phyloP scores from a whole-genome alignment of 2,113 vertebrate genomes.

The Cairina moschata region DNA sequence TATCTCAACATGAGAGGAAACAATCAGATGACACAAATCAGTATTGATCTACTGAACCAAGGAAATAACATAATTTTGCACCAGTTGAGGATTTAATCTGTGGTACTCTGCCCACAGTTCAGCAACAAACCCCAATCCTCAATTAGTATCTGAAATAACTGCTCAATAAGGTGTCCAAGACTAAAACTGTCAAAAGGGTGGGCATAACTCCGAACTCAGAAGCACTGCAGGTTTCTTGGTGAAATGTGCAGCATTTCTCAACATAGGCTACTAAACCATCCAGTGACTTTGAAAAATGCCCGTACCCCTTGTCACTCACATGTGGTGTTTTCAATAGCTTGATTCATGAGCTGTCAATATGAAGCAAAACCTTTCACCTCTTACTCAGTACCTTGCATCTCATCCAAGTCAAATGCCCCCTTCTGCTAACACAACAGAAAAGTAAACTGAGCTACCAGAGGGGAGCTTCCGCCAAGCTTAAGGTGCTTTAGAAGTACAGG shows the following conservation, averaged over 20 bases:
- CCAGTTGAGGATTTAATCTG: neutral
- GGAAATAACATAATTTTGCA: neutral
- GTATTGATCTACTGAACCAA: neutral
- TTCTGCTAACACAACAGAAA: neutral
- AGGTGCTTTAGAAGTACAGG: rapidly evolving
- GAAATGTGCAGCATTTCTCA: neutral
- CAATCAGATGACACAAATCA: neutral
- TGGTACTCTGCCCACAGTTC: neutral
- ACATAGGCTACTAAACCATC: neutral
- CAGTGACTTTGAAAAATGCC: neutral
- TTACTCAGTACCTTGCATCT: neutral
- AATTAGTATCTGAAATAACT: neutral
- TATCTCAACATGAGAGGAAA: neutral
- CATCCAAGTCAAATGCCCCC: neutral
- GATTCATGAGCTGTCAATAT: neutral
- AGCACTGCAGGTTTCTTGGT: neutral
- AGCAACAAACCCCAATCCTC: neutral
- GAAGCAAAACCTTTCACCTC: neutral
- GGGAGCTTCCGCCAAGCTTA: neutral
- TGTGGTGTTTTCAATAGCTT: rapidly evolving
- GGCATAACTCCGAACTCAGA: neutral
- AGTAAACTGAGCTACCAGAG: neutral
- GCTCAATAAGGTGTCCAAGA: neutral
- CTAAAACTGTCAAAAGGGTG: neutral
- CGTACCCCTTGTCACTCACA: neutral